Conservation (phyloP, 2,888 invertebrate genomes). For the Piscicola geometra region DNA sequence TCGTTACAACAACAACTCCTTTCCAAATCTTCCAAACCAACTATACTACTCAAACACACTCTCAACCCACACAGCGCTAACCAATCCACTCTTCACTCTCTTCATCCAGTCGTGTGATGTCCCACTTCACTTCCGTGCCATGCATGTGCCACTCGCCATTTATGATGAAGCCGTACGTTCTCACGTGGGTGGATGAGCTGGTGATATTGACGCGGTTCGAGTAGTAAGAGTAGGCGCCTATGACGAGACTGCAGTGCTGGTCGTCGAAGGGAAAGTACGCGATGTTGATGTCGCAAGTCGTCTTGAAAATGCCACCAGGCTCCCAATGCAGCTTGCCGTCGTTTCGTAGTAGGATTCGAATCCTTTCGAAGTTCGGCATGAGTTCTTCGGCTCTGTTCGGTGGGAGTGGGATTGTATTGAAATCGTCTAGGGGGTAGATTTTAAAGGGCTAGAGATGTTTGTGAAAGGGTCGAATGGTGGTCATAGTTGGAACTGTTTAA, state of each 20-base stretch:
- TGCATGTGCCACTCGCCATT: conserved; percentile 44
- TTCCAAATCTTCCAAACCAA: neutral
- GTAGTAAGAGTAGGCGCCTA: conserved; percentile 40
- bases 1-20: neutral
- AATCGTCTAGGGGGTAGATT: too few species aligned
- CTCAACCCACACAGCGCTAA: neutral
- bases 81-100: conserved; percentile 33
- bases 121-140: conserved; percentile 39
- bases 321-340: conserved; percentile 40
- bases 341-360: conserved; percentile 37
- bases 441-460: too few species aligned
- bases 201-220: conserved; percentile 39
- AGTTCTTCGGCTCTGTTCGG: conserved; percentile 38
- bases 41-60: too few species aligned
- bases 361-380: conserved; percentile 41
- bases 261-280: conserved; percentile 40
- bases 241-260: conserved; percentile 37
- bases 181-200: conserved; percentile 21
- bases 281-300: conserved; percentile 41
- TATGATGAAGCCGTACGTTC: conserved; percentile 37
- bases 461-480: too few species aligned
- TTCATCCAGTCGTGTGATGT: conserved; percentile 40
- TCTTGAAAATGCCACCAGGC: conserved; percentile 41
- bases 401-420: neutral
- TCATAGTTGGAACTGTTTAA: too few species aligned